These are phyloP conservation scores for Beroe ovata DNA, from an alignment of 37 sponge, comb jelly and placozoan species.

Conservation along the genomic window DNA sequence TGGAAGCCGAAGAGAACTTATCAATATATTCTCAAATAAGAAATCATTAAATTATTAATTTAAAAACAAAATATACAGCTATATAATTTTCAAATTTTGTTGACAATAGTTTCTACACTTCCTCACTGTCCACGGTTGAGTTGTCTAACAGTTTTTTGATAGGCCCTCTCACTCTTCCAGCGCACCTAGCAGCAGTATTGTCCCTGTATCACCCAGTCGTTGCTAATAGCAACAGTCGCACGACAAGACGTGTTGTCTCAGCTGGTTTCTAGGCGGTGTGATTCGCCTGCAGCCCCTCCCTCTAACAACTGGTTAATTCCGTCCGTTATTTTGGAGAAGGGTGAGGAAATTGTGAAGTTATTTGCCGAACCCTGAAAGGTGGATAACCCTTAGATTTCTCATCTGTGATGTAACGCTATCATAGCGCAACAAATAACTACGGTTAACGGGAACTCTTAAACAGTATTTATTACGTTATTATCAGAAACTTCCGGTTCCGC, in stretches of 20 bases:
- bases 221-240: background rate
- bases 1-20: too few relatives aligned
- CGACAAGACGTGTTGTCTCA: background rate
- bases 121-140: background rate
- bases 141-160: background rate
- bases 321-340: constrained; percentile 67
- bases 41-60: constrained; percentile 57
- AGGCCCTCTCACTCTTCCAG: background rate
- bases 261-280: background rate
- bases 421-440: too few relatives aligned
- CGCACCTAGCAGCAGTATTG: background rate
- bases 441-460: too few relatives aligned
- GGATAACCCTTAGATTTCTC: background rate
- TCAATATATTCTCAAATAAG: constrained; percentile 46
- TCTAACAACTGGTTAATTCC: constrained; percentile 62
- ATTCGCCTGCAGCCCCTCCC: background rate
- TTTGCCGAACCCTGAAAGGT: background rate
- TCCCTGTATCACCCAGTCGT: too few relatives aligned
- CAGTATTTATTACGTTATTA: too few relatives aligned
- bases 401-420: background rate
- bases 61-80: constrained; percentile 66
- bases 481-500: too few relatives aligned
- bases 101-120: background rate
- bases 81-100: background rate
- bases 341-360: constrained; percentile 32